Percentiles rank a stretch among this genome's conserved stretches.
Evolutionary conservation across 2,888 invertebrate species (phyloP).

Genomic region (Conus canariensis): DNA sequence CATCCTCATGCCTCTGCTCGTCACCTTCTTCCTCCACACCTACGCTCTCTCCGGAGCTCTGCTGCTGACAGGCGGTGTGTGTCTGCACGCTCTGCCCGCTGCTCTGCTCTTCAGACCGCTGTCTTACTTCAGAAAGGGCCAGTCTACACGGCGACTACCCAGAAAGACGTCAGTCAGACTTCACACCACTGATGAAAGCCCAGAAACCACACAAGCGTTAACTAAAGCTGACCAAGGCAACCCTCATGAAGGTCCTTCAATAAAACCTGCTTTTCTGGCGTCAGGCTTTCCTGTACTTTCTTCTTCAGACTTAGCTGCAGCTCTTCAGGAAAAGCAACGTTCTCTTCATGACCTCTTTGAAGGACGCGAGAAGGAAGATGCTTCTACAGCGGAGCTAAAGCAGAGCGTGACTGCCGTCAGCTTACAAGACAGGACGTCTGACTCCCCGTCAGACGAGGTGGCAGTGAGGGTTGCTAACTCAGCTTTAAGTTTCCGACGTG

Average conservation of each 20-base stretch:
- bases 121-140: not conserved
- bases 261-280: not conserved
- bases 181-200: not conserved
- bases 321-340: not conserved
- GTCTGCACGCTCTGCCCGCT: slow-evolving; percentile 16
- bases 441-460: too few species aligned
- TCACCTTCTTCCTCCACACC: slow-evolving; percentile 9
- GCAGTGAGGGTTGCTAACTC: too few species aligned
- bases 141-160: not conserved
- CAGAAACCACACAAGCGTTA: not conserved
- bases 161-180: not conserved
- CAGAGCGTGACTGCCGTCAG: not conserved
- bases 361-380: too few species aligned
- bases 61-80: not conserved
- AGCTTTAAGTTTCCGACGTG: too few species aligned
- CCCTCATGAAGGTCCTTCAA: not conserved
- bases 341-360: not conserved
- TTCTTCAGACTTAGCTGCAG: too few species aligned
- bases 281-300: not conserved
- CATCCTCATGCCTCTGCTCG: slow-evolving; percentile 17
- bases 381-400: not conserved
- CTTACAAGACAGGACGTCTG: not conserved
- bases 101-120: slow-evolving; percentile 12
- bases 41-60: slow-evolving; percentile 17
- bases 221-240: too few species aligned